Conservation (phyloP, 1,140 invertebrate species). For the Magallana ariakensis region DNA sequence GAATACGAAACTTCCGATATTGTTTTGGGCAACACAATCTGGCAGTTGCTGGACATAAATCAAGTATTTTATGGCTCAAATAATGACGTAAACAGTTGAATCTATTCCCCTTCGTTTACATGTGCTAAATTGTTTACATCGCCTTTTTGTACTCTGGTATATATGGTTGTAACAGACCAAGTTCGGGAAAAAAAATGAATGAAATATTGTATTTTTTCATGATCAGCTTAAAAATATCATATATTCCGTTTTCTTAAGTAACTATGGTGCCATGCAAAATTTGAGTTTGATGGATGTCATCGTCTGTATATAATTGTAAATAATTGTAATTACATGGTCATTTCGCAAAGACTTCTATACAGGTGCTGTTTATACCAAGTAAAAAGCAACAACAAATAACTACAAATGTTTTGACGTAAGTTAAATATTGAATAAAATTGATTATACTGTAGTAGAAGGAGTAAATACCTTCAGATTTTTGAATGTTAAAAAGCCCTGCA, state of each 20-base stretch:
- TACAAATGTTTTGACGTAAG: too few relatives aligned
- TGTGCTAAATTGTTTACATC: too few relatives aligned
- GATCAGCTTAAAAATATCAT: neutral
- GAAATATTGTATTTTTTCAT: neutral
- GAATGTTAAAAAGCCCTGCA: too few relatives aligned
- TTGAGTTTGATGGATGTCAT: neutral
- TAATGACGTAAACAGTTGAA: slow-evolving; percentile 1
- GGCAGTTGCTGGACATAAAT: neutral
- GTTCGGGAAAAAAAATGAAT: neutral
- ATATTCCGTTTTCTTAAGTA: neutral
- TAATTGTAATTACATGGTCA: too few relatives aligned
- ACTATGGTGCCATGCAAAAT: neutral
- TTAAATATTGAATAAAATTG: too few relatives aligned
- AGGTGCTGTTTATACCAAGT: too few relatives aligned
- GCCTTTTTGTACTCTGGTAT: neutral
- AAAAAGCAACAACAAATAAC: too few relatives aligned
- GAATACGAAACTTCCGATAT: neutral
- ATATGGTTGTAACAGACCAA: neutral
- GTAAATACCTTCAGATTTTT: too few relatives aligned
- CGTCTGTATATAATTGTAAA: neutral
- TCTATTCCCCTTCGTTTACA: too few relatives aligned
- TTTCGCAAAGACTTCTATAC: too few relatives aligned
- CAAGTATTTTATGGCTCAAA: neutral
- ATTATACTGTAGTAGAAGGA: too few relatives aligned
- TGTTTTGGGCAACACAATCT: neutral